A percentile compares a stretch with the other conserved stretches of the same genome.
Conservation (phyloP, 2,113 vertebrate genomes). For the Casuarius casuarius region DNA sequence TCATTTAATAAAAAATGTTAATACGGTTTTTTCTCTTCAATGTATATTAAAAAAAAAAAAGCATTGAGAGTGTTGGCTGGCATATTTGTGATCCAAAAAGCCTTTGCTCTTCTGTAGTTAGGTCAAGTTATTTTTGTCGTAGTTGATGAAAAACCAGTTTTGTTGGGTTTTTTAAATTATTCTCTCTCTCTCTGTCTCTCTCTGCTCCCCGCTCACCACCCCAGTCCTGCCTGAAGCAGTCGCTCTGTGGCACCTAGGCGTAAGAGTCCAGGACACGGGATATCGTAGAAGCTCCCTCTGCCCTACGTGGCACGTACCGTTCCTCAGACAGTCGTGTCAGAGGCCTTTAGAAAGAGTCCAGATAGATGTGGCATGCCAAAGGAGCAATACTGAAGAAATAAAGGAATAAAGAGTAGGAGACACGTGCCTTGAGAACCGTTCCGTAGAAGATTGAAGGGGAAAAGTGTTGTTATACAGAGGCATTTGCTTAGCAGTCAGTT, state of each 20-base stretch:
- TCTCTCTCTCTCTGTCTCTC: neutral
- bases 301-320: neutral
- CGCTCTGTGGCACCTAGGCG: neutral
- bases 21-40: neutral
- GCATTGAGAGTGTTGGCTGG: neutral
- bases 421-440: neutral
- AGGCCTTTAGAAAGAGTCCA: neutral
- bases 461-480: neutral
- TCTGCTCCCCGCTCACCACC: neutral
- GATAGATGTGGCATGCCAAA: neutral
- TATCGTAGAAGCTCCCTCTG: neutral
- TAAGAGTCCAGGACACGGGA: neutral
- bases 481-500: neutral
- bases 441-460: neutral
- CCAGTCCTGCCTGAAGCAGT: neutral
- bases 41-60: rapidly evolving
- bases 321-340: neutral
- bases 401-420: neutral
- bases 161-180: neutral
- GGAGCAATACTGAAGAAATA: neutral
- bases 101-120: neutral
- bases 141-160: neutral
- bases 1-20: rapidly evolving
- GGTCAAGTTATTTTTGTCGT: neutral
- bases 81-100: neutral